These are phyloP conservation scores for Hemistola chrysoprasaria DNA, from an alignment of 2,888 invertebrate species.

Conservation along the genomic window DNA sequence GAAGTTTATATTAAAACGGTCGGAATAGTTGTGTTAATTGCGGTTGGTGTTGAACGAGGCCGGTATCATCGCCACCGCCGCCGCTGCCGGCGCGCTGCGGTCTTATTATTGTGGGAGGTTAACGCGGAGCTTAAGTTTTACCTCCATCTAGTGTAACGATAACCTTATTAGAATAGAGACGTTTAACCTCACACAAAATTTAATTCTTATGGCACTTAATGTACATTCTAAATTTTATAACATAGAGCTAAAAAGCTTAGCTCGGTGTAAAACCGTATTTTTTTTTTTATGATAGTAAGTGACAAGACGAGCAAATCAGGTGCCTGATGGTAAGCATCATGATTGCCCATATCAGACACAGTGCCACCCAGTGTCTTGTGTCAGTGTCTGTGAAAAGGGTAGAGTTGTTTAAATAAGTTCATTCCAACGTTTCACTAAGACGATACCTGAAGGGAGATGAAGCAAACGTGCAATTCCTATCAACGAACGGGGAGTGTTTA, in stretches of 20 bases:
- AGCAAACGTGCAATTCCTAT: slow-evolving; percentile 50
- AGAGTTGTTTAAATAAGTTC: slow-evolving; percentile 33
- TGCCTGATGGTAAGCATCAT: no score
- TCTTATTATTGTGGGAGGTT: slow-evolving; percentile 18
- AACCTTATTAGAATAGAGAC: slow-evolving; percentile 11
- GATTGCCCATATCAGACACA: no score
- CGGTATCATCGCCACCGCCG: slow-evolving; percentile 18
- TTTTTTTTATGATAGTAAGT: no score
- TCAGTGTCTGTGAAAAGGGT: slow-evolving; percentile 40
- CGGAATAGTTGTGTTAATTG: slow-evolving; percentile 32
- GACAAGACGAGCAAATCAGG: no score
- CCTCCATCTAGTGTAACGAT: slow-evolving; percentile 5
- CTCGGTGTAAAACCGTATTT: slow-evolving; percentile 25
- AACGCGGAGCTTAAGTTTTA: slow-evolving; percentile 3
- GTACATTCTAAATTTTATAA: slow-evolving; percentile 11
- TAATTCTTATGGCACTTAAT: slow-evolving; percentile 3
- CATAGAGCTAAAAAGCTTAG: slow-evolving; percentile 6
- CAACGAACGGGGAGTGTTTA: slow-evolving; percentile 49
- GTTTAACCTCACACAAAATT: slow-evolving; percentile 7
- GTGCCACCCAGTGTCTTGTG: no score
- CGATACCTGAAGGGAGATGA: slow-evolving; percentile 46
- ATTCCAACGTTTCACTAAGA: slow-evolving; percentile 38
- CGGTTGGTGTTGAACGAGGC: slow-evolving; percentile 24
- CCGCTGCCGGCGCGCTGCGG: slow-evolving; percentile 10
- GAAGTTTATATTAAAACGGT: slow-evolving; percentile 31